phyloP scores from a whole-genome alignment of 2,113 vertebrate genomes.

The Paramisgurnus dabryanus region DNA sequence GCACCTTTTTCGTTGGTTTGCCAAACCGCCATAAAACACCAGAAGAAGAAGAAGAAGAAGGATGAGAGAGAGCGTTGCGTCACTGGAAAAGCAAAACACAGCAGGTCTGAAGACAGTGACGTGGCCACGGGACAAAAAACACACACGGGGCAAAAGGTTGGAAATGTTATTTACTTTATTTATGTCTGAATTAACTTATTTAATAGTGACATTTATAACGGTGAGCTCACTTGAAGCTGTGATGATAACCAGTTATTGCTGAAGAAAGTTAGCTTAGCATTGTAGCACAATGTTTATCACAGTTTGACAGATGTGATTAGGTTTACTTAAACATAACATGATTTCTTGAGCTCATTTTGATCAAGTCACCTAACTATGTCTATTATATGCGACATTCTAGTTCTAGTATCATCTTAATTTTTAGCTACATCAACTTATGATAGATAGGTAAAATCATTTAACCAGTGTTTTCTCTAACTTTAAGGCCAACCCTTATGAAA shows the following conservation, averaged over 20 bases:
- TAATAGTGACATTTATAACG: not conserved
- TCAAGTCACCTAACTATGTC: too few species aligned
- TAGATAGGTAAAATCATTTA: too few species aligned
- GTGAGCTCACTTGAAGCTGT: not conserved
- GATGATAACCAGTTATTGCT: not conserved
- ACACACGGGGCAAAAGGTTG: conserved; percentile 12
- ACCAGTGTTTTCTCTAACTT: too few species aligned
- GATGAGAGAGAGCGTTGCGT: conserved; percentile 9
- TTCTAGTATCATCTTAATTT: too few species aligned
- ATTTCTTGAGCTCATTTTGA: too few species aligned
- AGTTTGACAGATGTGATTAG: not conserved
- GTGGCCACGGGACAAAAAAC: conserved; percentile 25
- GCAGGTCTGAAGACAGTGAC: conserved; percentile 41
- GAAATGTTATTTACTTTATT: not conserved
- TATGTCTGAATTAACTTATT: not conserved
- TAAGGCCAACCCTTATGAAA: too few species aligned
- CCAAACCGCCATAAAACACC: too few species aligned
- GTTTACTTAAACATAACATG: too few species aligned
- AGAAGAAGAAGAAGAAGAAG: too few species aligned
- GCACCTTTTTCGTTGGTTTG: too few species aligned
- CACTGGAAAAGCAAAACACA: conserved; percentile 51
- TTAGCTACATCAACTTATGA: too few species aligned
- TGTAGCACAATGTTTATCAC: too few species aligned
- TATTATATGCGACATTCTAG: not conserved
- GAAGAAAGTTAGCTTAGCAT: not conserved